Conservation (phyloP, 2,888 invertebrate species). For the Caprella mutica region DNA sequence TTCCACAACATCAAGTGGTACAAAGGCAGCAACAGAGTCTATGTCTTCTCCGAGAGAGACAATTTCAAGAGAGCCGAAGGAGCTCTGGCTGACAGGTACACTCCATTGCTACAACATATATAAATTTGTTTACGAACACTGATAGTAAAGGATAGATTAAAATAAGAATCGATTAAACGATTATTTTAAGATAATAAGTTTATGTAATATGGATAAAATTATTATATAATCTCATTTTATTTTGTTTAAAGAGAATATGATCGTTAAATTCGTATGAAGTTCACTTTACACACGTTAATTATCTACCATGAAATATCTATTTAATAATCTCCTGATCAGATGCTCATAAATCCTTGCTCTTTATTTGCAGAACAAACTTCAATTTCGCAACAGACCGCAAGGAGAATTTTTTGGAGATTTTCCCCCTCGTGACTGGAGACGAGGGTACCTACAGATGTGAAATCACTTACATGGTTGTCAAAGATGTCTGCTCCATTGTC, state of each 20-base stretch:
- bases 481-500: constrained; percentile 65
- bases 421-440: constrained; percentile 55
- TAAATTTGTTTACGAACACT: neutral
- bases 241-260: too few species aligned
- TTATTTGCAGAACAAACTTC: constrained; percentile 53
- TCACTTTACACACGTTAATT: too few species aligned
- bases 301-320: too few species aligned
- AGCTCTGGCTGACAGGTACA: constrained; percentile 58
- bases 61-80: constrained; percentile 57
- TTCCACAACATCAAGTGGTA: constrained; percentile 78
- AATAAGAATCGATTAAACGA: too few species aligned
- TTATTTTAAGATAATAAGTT: neutral
- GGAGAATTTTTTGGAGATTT: constrained; percentile 56
- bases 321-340: too few species aligned
- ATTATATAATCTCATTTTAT: neutral
- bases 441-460: constrained; percentile 72
- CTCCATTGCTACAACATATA: neutral
- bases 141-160: too few species aligned
- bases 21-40: constrained; percentile 53
- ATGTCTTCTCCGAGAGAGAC: constrained; percentile 60
- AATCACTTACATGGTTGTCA: constrained; percentile 62
- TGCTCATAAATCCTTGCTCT: neutral
- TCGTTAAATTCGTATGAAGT: too few species aligned
- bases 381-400: constrained; percentile 54
- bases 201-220: neutral